These are phyloP conservation scores for Drosophila ironensis DNA, from an alignment of 1,140 invertebrate species.

Conservation along the genomic window DNA sequence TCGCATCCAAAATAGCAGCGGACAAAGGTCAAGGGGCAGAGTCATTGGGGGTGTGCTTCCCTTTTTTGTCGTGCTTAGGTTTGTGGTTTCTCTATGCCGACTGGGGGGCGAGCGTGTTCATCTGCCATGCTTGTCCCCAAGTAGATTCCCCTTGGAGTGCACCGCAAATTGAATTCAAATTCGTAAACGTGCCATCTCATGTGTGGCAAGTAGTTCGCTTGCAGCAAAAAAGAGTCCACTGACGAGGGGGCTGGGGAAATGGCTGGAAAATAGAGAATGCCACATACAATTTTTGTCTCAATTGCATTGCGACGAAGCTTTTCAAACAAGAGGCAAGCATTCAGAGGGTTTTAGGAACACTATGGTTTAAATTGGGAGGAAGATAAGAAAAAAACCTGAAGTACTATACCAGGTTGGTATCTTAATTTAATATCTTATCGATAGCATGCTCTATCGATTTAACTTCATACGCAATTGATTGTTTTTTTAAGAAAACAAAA, in stretches of 20 bases:
- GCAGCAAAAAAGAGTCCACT: neutral
- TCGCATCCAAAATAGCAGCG: conserved; percentile 30
- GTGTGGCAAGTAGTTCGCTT: conserved; percentile 36
- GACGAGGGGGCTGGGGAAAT: conserved; percentile 26
- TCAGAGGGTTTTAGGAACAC: no score
- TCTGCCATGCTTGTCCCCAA: conserved; percentile 5
- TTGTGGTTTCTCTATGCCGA: neutral
- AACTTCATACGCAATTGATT: no score
- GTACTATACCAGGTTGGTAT: no score
- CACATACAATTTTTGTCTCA: conserved; percentile 24
- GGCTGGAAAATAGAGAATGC: conserved; percentile 11
- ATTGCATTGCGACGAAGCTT: conserved; percentile 31
- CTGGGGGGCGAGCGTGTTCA: conserved; percentile 1
- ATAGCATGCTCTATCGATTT: no score
- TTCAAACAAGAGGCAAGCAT: neutral
- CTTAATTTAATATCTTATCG: no score
- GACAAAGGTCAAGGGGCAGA: conserved; percentile 48
- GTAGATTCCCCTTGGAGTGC: conserved; percentile 39
- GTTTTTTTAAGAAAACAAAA: no score
- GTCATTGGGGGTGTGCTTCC: neutral
- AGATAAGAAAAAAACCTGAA: no score
- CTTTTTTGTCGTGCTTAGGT: neutral
- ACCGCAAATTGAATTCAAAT: conserved; percentile 74
- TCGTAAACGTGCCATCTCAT: conserved; percentile 58
- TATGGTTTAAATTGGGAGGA: no score